These are phyloP conservation scores for Pithys albifrons DNA, from an alignment of 2,113 vertebrate genomes.

Conservation along the genomic window DNA sequence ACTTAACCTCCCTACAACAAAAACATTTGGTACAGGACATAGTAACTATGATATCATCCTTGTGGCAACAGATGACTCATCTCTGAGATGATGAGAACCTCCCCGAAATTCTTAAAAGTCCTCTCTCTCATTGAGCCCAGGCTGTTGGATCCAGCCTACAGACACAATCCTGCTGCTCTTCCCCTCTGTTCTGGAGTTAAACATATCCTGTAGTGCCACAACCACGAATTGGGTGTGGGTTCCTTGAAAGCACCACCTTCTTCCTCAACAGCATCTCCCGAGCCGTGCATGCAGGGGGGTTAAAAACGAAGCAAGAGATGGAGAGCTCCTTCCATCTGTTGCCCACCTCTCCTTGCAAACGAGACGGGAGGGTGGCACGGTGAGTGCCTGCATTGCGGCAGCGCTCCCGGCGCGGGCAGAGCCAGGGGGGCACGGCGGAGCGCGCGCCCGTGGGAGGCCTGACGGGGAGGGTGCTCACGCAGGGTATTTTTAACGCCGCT, in stretches of 20 bases:
- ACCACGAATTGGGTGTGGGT: slow-evolving; percentile 1
- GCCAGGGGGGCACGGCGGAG: neutral
- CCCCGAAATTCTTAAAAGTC: neutral
- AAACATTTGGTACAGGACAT: neutral
- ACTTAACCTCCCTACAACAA: neutral
- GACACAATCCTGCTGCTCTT: neutral
- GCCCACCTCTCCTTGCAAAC: neutral
- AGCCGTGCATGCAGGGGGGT: neutral
- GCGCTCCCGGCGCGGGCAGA: neutral
- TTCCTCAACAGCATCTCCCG: slow-evolving; percentile 23
- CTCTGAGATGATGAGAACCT: neutral
- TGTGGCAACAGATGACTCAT: neutral
- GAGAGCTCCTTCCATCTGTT: neutral
- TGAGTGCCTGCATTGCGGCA: neutral
- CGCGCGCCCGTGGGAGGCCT: neutral
- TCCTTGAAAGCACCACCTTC: slow-evolving; percentile 4
- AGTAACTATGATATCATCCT: neutral
- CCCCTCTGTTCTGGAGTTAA: slow-evolving; percentile 32
- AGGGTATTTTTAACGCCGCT: neutral
- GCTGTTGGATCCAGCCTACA: slow-evolving; percentile 50
- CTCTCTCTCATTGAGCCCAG: neutral
- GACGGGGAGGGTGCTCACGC: neutral
- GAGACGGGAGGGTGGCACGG: neutral
- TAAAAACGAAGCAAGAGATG: neutral
- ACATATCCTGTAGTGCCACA: neutral